Evolutionary conservation across 2,797 vertebrate species (phyloP).

Genomic region (Amblyraja radiata): DNA sequence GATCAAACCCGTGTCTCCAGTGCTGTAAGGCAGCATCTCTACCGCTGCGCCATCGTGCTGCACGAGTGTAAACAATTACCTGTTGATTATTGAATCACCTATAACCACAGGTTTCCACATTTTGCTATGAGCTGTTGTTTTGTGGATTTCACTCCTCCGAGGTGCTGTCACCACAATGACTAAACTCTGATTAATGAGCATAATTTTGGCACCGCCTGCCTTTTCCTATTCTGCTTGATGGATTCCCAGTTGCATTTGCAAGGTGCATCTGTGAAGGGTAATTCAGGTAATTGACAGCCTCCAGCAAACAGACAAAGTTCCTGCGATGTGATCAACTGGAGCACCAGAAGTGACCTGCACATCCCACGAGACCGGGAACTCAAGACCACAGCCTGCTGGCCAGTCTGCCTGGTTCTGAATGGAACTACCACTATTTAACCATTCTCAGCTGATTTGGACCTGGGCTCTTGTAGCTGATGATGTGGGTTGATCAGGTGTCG

Average conservation of each 20-base stretch:
- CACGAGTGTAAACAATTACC: background rate
- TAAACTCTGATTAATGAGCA: background rate
- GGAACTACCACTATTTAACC: too few relatives aligned
- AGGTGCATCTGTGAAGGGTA: background rate
- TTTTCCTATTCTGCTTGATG: background rate
- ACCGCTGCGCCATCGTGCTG: too few relatives aligned
- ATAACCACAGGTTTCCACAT: background rate
- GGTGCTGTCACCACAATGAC: background rate
- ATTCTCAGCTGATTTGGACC: too few relatives aligned
- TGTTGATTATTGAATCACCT: background rate
- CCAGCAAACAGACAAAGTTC: background rate
- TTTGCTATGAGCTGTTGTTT: background rate
- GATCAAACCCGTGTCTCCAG: too few relatives aligned
- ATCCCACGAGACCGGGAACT: background rate
- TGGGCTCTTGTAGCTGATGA: too few relatives aligned
- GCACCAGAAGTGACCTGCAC: background rate
- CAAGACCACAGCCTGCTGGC: too few relatives aligned
- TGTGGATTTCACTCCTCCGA: background rate
- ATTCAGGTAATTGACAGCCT: background rate
- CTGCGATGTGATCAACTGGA: background rate
- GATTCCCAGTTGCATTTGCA: background rate
- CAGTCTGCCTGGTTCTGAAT: too few relatives aligned
- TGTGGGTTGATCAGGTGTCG: too few relatives aligned
- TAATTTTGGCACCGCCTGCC: background rate
- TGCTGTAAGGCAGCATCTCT: too few relatives aligned